phyloP scores from a whole-genome alignment of 2,113 vertebrate species.

The Salvelinus sp. region DNA sequence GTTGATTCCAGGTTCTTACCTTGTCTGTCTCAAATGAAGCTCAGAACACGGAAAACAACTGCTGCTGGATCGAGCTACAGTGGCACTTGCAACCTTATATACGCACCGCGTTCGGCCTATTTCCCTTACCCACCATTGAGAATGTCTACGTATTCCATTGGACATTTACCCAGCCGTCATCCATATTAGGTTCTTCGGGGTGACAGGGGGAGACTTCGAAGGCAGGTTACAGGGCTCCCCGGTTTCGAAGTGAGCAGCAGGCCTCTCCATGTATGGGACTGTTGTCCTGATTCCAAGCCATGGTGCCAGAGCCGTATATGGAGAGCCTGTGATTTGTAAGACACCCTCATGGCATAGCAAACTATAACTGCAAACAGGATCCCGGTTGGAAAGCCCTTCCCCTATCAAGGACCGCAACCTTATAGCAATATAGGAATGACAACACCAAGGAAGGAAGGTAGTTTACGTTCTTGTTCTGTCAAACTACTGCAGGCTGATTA shows the following conservation, averaged over 20 bases:
- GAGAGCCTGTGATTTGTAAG: conserved; percentile 61
- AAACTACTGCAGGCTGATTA: too few relatives aligned
- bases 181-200: conserved; percentile 90
- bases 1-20: conserved; percentile 67
- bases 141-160: conserved; percentile 47
- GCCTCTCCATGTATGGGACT: conserved; percentile 87
- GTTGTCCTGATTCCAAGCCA: conserved; percentile 76
- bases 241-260: conserved; percentile 49
- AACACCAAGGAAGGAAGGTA: too few relatives aligned
- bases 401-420: too few relatives aligned
- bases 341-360: background rate
- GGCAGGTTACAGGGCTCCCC: conserved; percentile 53
- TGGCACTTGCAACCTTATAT: conserved; percentile 75
- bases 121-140: conserved; percentile 50
- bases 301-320: conserved; percentile 86
- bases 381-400: background rate
- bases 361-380: background rate
- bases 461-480: too few relatives aligned
- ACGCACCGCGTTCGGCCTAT: conserved; percentile 45
- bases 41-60: conserved; percentile 74
- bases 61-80: conserved; percentile 76
- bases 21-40: conserved; percentile 71
- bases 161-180: conserved; percentile 76
- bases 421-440: too few relatives aligned
- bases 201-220: background rate